These are phyloP conservation scores for Thymelicus sylvestris DNA, from an alignment of 2,888 invertebrate genomes.

Conservation along the genomic window DNA sequence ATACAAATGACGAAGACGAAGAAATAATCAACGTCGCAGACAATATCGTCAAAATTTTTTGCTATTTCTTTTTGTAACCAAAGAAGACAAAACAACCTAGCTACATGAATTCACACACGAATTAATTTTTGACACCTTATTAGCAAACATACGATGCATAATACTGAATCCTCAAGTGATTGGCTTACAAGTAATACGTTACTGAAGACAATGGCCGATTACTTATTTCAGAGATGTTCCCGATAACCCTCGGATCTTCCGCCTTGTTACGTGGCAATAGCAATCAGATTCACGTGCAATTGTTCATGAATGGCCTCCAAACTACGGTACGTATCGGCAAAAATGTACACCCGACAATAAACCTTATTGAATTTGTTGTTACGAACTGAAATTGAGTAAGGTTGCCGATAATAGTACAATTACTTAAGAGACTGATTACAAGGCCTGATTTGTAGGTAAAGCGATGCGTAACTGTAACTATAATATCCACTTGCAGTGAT, in stretches of 20 bases:
- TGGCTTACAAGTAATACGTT: slow-evolving; percentile 24
- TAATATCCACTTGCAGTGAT: not conserved
- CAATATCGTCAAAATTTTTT: too few species aligned
- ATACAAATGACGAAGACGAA: too few species aligned
- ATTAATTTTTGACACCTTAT: not conserved
- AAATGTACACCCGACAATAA: slow-evolving; percentile 28
- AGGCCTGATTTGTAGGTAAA: not conserved
- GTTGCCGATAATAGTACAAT: slow-evolving; percentile 14
- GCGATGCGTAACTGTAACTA: not conserved
- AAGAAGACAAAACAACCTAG: too few species aligned
- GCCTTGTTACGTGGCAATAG: slow-evolving; percentile 36
- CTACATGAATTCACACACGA: too few species aligned
- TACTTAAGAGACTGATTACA: slow-evolving; percentile 26
- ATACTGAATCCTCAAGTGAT: slow-evolving; percentile 24
- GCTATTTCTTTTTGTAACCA: too few species aligned
- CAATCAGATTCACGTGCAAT: slow-evolving; percentile 34
- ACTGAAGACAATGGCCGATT: slow-evolving; percentile 31
- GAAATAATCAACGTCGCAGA: too few species aligned
- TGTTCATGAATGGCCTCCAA: slow-evolving; percentile 32
- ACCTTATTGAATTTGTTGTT: slow-evolving; percentile 16
- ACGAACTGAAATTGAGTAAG: slow-evolving; percentile 23
- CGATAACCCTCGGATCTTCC: slow-evolving; percentile 37
- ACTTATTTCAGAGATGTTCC: slow-evolving; percentile 21
- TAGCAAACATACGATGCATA: not conserved
- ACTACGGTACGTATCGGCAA: slow-evolving; percentile 12